Evolutionary conservation across 2,888 invertebrate genomes (phyloP), one percentile per base, ranked within the genome.

Genomic region (Belgica antarctica): DNA sequence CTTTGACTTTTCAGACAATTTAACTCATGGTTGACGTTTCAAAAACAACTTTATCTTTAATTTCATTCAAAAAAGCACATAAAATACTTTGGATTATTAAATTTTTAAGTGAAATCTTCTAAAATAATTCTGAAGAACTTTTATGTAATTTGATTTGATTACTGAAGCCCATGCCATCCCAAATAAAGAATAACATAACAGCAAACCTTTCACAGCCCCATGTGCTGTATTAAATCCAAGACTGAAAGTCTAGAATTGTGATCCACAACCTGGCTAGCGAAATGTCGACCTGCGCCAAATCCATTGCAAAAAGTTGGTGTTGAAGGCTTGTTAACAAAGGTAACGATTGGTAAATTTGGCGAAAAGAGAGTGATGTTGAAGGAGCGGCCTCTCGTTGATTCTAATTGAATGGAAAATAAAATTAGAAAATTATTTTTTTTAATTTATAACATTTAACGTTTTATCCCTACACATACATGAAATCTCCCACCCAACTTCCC

Each of bases 211-310:
- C 5, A n/a, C n/a, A n/a, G n/a, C n/a, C n/a, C n/a, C n/a, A n/a
- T n/a, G n/a, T n/a, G 10, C 2, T 41, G 15, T n/a, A 41, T 10
- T 4, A 41, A 41, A 52, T 52, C 52, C 2, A 52, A 52, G 52
- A 52, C 52, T 52, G 52, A 52, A 3, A 52, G 52, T 52, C 52
- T 52, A 22, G 22, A 52, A 17, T 22, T 52, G 52, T 52, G 52
- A 52, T 17, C 17, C 12, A 52, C 2, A 4, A 22, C n/a, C n/a
- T n/a, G n/a, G n/a, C n/a, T n/a, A n/a, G n/a, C n/a, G n/a, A n/a
- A n/a, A n/a, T n/a, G n/a, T n/a, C n/a, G n/a, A n/a, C n/a, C n/a
- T n/a, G n/a, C n/a, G 46, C 46, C 46, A 46, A 46, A 31, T 31
- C 34, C 34, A 31, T 31, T 31, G 34, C 5, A n/a, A n/a, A n/a